These are phyloP conservation scores for Sialis fuliginosa DNA, from an alignment of 2,888 invertebrate genomes.

Conservation along the genomic window DNA sequence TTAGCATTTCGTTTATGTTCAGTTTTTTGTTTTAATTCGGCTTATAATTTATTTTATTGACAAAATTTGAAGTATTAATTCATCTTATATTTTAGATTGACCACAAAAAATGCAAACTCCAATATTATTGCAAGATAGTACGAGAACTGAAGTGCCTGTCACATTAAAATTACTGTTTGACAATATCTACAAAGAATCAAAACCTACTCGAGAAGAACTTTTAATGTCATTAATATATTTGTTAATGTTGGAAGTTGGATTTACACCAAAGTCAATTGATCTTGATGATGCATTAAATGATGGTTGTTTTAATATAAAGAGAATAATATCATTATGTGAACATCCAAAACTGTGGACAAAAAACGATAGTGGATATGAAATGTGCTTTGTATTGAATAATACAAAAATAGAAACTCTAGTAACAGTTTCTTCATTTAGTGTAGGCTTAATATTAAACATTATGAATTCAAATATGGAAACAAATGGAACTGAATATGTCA, in stretches of 20 bases:
- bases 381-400: neutral
- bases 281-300: conserved; percentile 8
- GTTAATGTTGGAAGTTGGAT: conserved; percentile 23
- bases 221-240: conserved; percentile 21
- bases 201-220: conserved; percentile 15
- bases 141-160: conserved; percentile 15
- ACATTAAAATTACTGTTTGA: conserved; percentile 16
- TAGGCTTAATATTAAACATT: conserved; percentile 1
- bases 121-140: conserved; percentile 19
- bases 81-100: neutral
- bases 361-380: conserved; percentile 5
- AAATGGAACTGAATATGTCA: neutral
- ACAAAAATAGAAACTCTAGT: neutral
- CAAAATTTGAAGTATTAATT: neutral
- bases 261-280: conserved; percentile 12
- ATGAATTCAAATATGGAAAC: neutral
- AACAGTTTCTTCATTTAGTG: neutral
- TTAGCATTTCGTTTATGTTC: no score
- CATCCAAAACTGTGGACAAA: conserved; percentile 17
- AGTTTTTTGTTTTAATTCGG: no score
- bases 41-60: no score
- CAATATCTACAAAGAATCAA: conserved; percentile 6
- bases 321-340: conserved; percentile 13
- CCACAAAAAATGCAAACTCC: conserved; percentile 8
- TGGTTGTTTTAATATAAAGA: conserved; percentile 15